Conservation (phyloP, 1,140 invertebrate genomes). For the Listronotus oregonensis region DNA sequence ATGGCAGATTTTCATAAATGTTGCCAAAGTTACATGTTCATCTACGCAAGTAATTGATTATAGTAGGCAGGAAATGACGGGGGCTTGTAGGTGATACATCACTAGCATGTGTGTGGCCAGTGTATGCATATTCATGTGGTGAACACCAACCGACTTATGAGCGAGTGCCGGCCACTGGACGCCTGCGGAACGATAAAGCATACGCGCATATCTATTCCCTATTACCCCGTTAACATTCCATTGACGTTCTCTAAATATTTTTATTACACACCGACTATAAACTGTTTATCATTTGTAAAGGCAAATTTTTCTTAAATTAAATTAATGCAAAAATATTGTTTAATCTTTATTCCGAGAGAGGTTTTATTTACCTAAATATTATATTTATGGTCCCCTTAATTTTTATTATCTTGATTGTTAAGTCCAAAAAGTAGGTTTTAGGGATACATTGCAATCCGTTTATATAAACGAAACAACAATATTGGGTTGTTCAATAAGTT, state of each 20-base stretch:
- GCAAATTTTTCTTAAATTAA: too few species aligned
- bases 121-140: slow-evolving; percentile 53
- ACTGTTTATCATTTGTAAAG: too few species aligned
- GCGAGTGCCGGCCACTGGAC: slow-evolving; percentile 17
- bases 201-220: slow-evolving; percentile 29
- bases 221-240: slow-evolving; percentile 21
- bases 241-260: slow-evolving; percentile 28
- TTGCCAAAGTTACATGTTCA: slow-evolving; percentile 55
- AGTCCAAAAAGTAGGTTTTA: too few species aligned
- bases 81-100: slow-evolving; percentile 57
- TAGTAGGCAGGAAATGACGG: slow-evolving; percentile 56
- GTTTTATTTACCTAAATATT: too few species aligned
- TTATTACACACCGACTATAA: not conserved
- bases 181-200: slow-evolving; percentile 13
- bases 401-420: too few species aligned
- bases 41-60: slow-evolving; percentile 57
- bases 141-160: slow-evolving; percentile 36
- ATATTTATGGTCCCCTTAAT: too few species aligned
- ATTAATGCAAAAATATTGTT: too few species aligned
- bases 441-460: too few species aligned
- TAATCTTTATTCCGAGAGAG: too few species aligned
- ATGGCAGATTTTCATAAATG: slow-evolving; percentile 55
- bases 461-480: too few species aligned
- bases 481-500: too few species aligned
- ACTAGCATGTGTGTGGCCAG: slow-evolving; percentile 51